Evolutionary conservation across 30 jellyfish, hydroid and myxozoan genomes (phyloP), one percentile per base, ranked within the genome.

Genomic region (Hydra vulgaris): DNA sequence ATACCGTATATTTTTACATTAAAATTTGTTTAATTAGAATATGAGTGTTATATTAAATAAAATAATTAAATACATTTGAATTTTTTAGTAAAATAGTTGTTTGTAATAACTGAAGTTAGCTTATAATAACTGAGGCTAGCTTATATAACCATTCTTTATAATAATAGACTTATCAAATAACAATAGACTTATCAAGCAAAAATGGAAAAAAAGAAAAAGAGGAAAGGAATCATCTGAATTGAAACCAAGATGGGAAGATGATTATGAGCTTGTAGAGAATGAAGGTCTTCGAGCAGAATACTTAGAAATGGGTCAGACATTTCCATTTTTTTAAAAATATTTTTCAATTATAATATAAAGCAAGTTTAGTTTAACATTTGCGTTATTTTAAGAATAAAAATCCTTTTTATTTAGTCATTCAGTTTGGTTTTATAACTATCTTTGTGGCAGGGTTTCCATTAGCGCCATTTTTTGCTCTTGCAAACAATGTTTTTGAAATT

Each of bases 231-330:
- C 72, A 19, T 85, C 86, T 27, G 87, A 79, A 0, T 74, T 87
- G 76, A 91, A 91, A 83, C 98, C 98, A 24, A 81, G 98, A 70
- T 91, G 98, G 98, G 98, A 91, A 70, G 95, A 86, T 70, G 98
- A 91, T 70, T 91, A 86, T 72, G 98, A 91, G 53, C 94, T 91
- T 15, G 98, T 91, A 7, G 96, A 86, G 78, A 87, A 91, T 73
- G 98, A 91, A 71, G 98, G 98, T 0, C 76, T 91, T 25, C 86
- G 86, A 78, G 89, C 96, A 24, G 98, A 91, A 68, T 91, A 91
- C 85, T 77, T 91, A 70, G 98, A 91, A 83, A 91, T 91, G 98
- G 98, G 98, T 91, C n/a, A n/a, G n/a, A n/a, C n/a, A n/a, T n/a
- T n/a, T n/a, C n/a, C n/a, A n/a, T n/a, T n/a, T n/a, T n/a, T n/a